phyloP scores from a whole-genome alignment of 2,888 invertebrate genomes.

The Trimorus sp. region DNA sequence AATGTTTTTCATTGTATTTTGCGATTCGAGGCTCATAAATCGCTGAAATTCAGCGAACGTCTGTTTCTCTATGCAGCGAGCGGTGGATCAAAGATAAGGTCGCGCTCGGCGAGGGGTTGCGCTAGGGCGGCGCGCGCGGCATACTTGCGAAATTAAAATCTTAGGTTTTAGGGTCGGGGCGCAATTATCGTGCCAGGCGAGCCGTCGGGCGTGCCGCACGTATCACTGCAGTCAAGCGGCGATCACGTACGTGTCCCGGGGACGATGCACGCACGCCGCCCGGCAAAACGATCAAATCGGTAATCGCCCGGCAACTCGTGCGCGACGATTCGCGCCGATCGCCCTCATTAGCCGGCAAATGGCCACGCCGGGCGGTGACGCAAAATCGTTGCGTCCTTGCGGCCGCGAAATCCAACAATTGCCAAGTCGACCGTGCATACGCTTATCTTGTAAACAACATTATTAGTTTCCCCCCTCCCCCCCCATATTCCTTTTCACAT shows the following conservation, averaged over 20 bases:
- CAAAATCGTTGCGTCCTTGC: constrained; percentile 51
- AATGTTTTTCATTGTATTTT: too few species aligned
- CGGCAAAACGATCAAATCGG: constrained; percentile 60
- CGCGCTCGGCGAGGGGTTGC: constrained; percentile 10
- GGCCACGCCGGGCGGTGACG: constrained; percentile 38
- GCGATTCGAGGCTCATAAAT: too few species aligned
- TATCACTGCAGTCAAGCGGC: constrained; percentile 55
- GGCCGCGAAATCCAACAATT: constrained; percentile 17
- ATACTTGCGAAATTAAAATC: constrained; percentile 62
- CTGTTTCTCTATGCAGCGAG: too few species aligned
- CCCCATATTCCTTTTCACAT: too few species aligned
- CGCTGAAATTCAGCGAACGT: too few species aligned
- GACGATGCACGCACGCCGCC: constrained; percentile 37
- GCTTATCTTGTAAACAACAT: constrained; percentile 1
- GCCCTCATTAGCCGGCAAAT: constrained; percentile 42
- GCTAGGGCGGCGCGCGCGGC: constrained; percentile 39
- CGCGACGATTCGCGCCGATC: constrained; percentile 59
- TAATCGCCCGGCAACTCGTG: constrained; percentile 63
- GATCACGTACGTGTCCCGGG: constrained; percentile 56
- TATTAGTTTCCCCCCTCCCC: background rate
- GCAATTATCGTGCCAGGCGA: constrained; percentile 52
- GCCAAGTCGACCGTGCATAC: constrained; percentile 5
- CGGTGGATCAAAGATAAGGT: background rate
- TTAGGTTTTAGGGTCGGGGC: constrained; percentile 40
- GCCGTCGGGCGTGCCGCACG: background rate